Conservation (phyloP, 2,888 invertebrate species). For the Tetheella fluctuosa region DNA sequence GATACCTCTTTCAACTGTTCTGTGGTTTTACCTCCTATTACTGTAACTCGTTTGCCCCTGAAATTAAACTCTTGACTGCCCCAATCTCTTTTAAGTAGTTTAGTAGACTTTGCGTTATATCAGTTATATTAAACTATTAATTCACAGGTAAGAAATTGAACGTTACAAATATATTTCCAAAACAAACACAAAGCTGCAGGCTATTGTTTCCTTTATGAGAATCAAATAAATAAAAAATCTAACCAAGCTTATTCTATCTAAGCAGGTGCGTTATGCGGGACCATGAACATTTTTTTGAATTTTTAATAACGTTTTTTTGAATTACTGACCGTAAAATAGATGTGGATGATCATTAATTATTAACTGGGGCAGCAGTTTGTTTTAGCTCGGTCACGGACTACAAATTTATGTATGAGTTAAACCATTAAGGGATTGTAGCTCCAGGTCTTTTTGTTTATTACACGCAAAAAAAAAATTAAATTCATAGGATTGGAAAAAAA, state of each 20-base stretch:
- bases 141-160: no score
- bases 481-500: conserved; percentile 16
- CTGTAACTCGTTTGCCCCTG: no score
- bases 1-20: no score
- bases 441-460: conserved; percentile 55
- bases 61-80: no score
- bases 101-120: no score
- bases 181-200: not conserved
- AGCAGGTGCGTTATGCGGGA: conserved; percentile 65
- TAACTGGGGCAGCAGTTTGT: conserved; percentile 72
- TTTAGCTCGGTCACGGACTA: conserved; percentile 74
- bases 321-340: conserved; percentile 77
- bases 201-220: not conserved
- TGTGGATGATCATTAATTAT: conserved; percentile 79
- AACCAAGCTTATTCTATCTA: conserved; percentile 20
- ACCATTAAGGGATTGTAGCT: conserved; percentile 78
- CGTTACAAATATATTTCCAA: no score
- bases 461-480: conserved; percentile 29
- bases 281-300: conserved; percentile 59
- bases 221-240: conserved; percentile 20
- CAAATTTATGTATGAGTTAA: conserved; percentile 77
- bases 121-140: no score
- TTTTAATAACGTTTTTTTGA: conserved; percentile 69
- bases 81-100: not conserved
- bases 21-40: no score